A percentile compares a stretch with the other conserved stretches of the same genome.
phyloP scores from a whole-genome alignment of 1,140 invertebrate genomes.

The Drosophila ironensis region DNA sequence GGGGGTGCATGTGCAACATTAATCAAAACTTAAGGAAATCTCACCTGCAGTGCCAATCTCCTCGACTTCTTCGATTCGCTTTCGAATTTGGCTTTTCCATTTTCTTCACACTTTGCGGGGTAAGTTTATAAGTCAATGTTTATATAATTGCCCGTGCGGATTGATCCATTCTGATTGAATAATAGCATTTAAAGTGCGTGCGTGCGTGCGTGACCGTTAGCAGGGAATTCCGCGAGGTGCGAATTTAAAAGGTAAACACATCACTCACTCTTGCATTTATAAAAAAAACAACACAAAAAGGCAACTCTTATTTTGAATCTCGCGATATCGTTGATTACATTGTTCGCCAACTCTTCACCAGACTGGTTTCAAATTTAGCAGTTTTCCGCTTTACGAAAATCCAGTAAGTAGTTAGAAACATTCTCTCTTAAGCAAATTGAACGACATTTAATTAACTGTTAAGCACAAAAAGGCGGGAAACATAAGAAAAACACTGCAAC shows the following conservation, averaged over 20 bases:
- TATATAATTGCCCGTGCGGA: conserved; percentile 28
- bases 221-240: background rate
- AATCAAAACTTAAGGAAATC: conserved; percentile 50
- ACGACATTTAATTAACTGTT: too few relatives aligned
- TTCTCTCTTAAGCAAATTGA: too few relatives aligned
- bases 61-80: background rate
- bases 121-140: background rate
- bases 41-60: conserved; percentile 31
- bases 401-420: too few relatives aligned
- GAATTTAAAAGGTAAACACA: conserved; percentile 1
- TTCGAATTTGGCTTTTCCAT: conserved; percentile 23
- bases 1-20: conserved; percentile 49
- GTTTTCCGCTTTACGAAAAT: too few relatives aligned
- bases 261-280: too few relatives aligned
- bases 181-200: conserved; percentile 33
- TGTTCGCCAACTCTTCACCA: too few relatives aligned
- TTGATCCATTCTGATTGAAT: conserved; percentile 42
- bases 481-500: background rate
- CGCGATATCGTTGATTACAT: too few relatives aligned
- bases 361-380: too few relatives aligned
- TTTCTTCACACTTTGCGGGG: conserved; percentile 10
- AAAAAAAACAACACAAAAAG: too few relatives aligned
- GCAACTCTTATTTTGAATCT: too few relatives aligned
- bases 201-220: background rate
- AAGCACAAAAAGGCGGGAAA: too few relatives aligned